Base-by-base conservation (phyloP, 2,888 invertebrate genomes). In the Tenthredo amoena region DNA sequence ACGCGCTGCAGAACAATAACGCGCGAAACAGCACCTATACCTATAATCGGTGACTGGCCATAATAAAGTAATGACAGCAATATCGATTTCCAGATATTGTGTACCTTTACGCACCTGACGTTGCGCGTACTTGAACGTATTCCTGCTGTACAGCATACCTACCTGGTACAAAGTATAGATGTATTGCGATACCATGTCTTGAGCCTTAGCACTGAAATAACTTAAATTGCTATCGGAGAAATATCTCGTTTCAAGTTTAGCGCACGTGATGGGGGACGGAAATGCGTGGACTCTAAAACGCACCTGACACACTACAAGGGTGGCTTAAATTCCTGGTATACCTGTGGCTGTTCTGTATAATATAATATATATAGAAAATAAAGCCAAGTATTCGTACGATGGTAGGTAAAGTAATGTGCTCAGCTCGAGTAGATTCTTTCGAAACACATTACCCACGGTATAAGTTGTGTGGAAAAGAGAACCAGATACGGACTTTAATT, bases 161-260 rank as follows among this genome's bases (percentile, higher is more conserved):
- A 74, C 12, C n/a, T 21, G 40, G 21, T 26, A 74, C 37, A 3
- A 43, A 9, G 15, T 76, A 31, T 62, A 18, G 5, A 62, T 15
- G 62, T 81, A 81, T 10, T 4, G 40, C 7, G n/a, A 81, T 12
- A 18, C 15, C 15, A 40, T 31, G 81, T 21, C 34, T 7, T 5
- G 26, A 18, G 62, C 81, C 31, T 31, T n/a, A 31, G 81, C 40
- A 40, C 40, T 50, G 62, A 58, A 81, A 81, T 58, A 81, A 81
- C 81, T 81, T 40, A 62, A 62, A 81, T 62, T 58, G 81, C 62
- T 37, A 81, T 81, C 62, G 58, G 40, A 58, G 81, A 37, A 81
- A 81, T 81, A 81, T 81, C 81, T 62, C 81, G 81, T 58, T 81
- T 81, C 81, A 81, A 81, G 81, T 81, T 81, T 81, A 58, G 58